phyloP scores from a whole-genome alignment of 2,113 vertebrate species.

The Xyliphius kryptos region DNA sequence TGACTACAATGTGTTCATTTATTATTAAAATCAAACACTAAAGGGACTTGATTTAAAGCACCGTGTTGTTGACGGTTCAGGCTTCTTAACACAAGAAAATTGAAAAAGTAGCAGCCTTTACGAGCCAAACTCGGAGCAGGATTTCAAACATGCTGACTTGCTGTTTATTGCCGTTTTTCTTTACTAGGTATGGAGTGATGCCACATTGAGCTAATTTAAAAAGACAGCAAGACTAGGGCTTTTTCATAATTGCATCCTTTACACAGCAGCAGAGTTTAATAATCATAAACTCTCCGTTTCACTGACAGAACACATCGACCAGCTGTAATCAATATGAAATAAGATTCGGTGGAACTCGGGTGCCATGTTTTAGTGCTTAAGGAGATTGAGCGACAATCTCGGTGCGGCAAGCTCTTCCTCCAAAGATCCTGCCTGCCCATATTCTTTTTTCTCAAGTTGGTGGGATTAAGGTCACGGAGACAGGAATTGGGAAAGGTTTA shows the following conservation, averaged over 20 bases:
- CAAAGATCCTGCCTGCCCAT: no score
- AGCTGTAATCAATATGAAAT: conserved; percentile 43
- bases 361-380: conserved; percentile 37
- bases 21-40: conserved; percentile 46
- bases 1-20: conserved; percentile 40
- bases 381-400: conserved; percentile 39
- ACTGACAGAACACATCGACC: conserved; percentile 21
- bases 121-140: no score
- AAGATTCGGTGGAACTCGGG: conserved; percentile 36
- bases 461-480: no score
- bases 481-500: conserved; percentile 18
- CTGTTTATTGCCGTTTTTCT: no score
- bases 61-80: conserved; percentile 20
- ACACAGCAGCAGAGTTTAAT: conserved; percentile 34
- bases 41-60: conserved; percentile 39
- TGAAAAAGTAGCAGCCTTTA: no score
- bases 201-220: no score
- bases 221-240: no score
- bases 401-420: conserved; percentile 18
- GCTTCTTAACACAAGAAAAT: no score
- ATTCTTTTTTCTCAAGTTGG: no score
- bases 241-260: no score
- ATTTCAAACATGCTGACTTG: no score
- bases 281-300: conserved; percentile 32
- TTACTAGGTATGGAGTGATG: no score